A percentile compares a stretch with the other conserved stretches of the same genome.
Conservation (phyloP, 2,888 invertebrate species). For the Acleris sparsana region DNA sequence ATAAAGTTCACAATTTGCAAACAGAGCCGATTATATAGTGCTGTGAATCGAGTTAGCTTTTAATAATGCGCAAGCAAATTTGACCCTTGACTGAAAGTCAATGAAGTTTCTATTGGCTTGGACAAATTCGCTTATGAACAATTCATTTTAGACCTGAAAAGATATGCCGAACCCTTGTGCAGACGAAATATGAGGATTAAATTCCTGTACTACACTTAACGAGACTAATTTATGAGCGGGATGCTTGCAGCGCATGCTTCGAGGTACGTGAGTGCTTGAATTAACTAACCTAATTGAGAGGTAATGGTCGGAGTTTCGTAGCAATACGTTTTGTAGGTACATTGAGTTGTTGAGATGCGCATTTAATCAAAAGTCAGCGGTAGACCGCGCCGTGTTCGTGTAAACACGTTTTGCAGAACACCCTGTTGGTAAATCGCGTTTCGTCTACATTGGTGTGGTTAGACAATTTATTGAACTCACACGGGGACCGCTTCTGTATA, state of each 20-base stretch:
- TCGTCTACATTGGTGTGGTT: neutral
- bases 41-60: neutral
- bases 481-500: neutral
- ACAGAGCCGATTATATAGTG: neutral
- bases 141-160: constrained; percentile 74
- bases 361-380: constrained; percentile 30
- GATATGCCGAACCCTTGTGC: constrained; percentile 75
- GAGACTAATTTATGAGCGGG: constrained; percentile 79
- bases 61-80: constrained; percentile 47
- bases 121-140: constrained; percentile 47
- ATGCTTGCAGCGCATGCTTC: constrained; percentile 55
- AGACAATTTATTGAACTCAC: neutral
- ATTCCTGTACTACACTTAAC: constrained; percentile 82
- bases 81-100: constrained; percentile 45
- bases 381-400: constrained; percentile 1
- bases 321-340: constrained; percentile 58
- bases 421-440: neutral
- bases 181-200: constrained; percentile 83
- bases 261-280: constrained; percentile 51
- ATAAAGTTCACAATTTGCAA: constrained; percentile 29
- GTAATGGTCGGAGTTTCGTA: constrained; percentile 68
- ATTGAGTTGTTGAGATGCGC: constrained; percentile 37
- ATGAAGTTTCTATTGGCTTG: constrained; percentile 57
- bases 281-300: constrained; percentile 80
- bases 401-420: neutral